phyloP scores from a whole-genome alignment of 2,797 vertebrate species.

The Pangasius larnaudii region DNA sequence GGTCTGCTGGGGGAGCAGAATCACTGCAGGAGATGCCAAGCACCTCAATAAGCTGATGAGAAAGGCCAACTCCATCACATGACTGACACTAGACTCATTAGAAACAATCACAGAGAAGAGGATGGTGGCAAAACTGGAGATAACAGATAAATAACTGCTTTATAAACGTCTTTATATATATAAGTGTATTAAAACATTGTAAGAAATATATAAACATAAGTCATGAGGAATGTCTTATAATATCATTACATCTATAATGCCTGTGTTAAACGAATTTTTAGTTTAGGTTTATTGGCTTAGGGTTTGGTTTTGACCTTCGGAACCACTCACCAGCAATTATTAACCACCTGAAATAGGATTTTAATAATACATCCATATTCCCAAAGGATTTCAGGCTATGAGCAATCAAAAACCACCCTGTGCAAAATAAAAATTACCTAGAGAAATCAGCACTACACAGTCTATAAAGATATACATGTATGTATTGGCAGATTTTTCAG shows the following conservation, averaged over 20 bases:
- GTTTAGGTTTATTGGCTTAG: too few species aligned
- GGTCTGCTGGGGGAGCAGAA: background rate
- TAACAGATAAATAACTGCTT: too few species aligned
- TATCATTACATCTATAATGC: too few species aligned
- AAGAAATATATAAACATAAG: too few species aligned
- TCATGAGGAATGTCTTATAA: too few species aligned
- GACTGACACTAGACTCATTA: background rate
- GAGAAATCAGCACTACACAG: background rate
- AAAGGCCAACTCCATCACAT: background rate
- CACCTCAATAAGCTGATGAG: background rate
- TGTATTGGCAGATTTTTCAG: background rate
- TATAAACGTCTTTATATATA: too few species aligned
- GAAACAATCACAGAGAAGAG: too few species aligned
- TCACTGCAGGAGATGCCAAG: background rate
- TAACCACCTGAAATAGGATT: background rate
- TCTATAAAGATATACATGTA: background rate
- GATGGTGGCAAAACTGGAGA: too few species aligned
- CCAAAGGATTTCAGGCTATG: background rate
- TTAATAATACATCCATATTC: background rate
- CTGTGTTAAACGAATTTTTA: too few species aligned
- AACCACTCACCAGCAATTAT: too few species aligned
- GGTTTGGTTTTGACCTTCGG: too few species aligned
- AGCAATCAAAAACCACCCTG: background rate
- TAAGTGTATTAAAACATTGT: too few species aligned
- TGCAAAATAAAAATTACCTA: background rate